Evolutionary conservation across 1,140 invertebrate genomes (phyloP).

Genomic region (Neodiprion virginianus): DNA sequence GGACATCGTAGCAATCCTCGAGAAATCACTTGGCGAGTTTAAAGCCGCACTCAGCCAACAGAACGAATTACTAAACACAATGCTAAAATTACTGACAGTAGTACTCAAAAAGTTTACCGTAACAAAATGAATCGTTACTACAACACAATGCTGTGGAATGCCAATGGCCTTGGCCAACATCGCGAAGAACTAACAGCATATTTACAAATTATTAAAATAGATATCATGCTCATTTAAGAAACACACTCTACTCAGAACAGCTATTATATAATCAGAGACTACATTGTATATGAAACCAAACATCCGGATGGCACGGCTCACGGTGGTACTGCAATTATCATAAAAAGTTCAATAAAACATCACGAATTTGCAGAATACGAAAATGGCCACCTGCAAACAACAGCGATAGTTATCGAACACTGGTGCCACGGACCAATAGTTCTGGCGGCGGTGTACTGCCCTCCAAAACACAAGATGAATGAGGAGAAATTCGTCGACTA

Average conservation of each 20-base stretch:
- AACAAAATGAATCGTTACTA: not conserved
- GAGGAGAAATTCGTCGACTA: conserved; percentile 29
- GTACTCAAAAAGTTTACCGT: not conserved
- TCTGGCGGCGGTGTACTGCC: conserved; percentile 34
- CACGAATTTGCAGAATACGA: not conserved
- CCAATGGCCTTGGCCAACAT: conserved; percentile 31
- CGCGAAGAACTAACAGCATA: conserved; percentile 27
- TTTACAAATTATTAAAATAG: conserved; percentile 30
- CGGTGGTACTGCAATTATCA: conserved; percentile 22
- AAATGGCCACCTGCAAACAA: conserved; percentile 11
- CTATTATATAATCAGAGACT: conserved; percentile 25
- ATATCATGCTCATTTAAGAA: conserved; percentile 33
- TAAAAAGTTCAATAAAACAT: conserved; percentile 15
- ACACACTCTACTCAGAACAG: conserved; percentile 23
- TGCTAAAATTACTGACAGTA: not conserved
- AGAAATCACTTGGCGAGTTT: not conserved
- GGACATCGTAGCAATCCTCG: not conserved
- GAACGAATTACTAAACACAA: not conserved
- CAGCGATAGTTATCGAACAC: conserved; percentile 7
- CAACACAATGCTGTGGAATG: conserved; percentile 23
- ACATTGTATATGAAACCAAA: conserved; percentile 26
- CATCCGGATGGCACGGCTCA: conserved; percentile 33
- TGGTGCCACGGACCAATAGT: not conserved
- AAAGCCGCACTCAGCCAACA: not conserved
- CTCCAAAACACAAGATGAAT: conserved; percentile 31